Evolutionary conservation across 2,888 invertebrate species (phyloP).

Genomic region (Coleophora deauratella): DNA sequence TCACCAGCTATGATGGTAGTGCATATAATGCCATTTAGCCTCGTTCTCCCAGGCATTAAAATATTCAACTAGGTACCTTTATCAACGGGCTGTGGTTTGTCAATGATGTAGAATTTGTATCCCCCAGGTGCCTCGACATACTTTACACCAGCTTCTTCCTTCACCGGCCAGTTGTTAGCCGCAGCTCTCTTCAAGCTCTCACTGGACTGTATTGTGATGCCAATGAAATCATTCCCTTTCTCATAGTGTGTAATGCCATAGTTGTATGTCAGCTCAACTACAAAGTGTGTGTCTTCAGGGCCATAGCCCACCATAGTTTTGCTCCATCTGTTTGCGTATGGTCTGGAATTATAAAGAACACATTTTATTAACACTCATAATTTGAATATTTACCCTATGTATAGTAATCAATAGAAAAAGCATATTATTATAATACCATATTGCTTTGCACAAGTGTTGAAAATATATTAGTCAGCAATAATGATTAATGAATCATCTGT

Average conservation of each 20-base stretch:
- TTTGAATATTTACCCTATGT: too few species aligned
- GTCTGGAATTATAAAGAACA: conserved; percentile 72
- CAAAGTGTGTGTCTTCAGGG: conserved; percentile 95
- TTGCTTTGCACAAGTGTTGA: too few species aligned
- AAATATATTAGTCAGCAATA: too few species aligned
- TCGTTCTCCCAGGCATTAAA: background rate
- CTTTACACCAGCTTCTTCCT: conserved; percentile 74
- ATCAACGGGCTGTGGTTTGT: conserved; percentile 79
- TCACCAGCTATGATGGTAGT: too few species aligned
- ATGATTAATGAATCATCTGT: too few species aligned
- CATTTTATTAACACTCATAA: background rate
- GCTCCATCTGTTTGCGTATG: conserved; percentile 98
- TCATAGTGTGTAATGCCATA: conserved; percentile 93
- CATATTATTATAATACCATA: too few species aligned
- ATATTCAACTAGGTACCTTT: conserved; percentile 65
- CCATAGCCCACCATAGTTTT: conserved; percentile 99
- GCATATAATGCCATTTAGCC: background rate
- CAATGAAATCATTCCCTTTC: conserved; percentile 92
- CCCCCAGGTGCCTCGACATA: conserved; percentile 92
- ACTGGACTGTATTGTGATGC: conserved; percentile 87
- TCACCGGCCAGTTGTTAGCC: conserved; percentile 80
- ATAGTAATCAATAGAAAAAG: too few species aligned
- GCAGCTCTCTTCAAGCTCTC: conserved; percentile 84
- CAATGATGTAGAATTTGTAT: conserved; percentile 87
- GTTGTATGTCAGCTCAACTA: conserved; percentile 97